Percentiles rank a stretch among this genome's conserved stretches.
These are phyloP conservation scores for Protonibea diacanthus DNA, from an alignment of 2,797 vertebrate genomes.

Conservation along the genomic window DNA sequence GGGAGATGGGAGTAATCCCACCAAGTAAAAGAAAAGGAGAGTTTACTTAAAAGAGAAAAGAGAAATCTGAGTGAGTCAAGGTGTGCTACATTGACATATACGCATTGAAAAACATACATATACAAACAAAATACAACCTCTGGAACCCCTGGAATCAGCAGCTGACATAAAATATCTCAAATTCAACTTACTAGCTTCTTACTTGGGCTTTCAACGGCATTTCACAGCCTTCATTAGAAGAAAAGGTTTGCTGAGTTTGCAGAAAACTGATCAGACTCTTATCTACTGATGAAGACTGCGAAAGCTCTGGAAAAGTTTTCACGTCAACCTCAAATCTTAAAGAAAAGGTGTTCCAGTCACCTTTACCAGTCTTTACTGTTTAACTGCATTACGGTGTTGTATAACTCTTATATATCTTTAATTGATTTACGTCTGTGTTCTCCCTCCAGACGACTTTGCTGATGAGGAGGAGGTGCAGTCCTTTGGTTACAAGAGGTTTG, in stretches of 20 bases:
- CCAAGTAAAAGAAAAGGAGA: conserved; percentile 5
- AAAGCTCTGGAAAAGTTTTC: background rate
- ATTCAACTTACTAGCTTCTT: background rate
- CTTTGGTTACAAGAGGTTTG: conserved; percentile 99
- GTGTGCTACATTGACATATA: background rate
- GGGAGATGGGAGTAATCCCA: conserved; percentile 31
- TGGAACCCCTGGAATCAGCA: too few species aligned
- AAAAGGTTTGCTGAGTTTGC: background rate
- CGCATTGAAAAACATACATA: background rate
- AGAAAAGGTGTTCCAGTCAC: background rate
- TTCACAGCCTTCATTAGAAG: conserved; percentile 4
- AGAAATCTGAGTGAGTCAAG: conserved; percentile 1
- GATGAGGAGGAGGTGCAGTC: conserved; percentile 99
- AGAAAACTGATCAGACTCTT: background rate
- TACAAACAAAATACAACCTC: background rate
- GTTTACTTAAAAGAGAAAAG: conserved; percentile 17
- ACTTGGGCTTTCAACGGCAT: conserved; percentile 1
- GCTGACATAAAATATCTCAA: background rate
- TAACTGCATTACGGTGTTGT: background rate
- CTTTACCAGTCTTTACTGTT: background rate
- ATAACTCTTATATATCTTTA: background rate
- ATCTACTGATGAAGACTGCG: background rate
- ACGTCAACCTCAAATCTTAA: background rate
- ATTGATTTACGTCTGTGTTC: conserved; percentile 37
- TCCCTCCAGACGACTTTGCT: conserved; percentile 93